Base-by-base conservation (phyloP, 2,797 vertebrate genomes). In the Vipera latastei region DNA sequence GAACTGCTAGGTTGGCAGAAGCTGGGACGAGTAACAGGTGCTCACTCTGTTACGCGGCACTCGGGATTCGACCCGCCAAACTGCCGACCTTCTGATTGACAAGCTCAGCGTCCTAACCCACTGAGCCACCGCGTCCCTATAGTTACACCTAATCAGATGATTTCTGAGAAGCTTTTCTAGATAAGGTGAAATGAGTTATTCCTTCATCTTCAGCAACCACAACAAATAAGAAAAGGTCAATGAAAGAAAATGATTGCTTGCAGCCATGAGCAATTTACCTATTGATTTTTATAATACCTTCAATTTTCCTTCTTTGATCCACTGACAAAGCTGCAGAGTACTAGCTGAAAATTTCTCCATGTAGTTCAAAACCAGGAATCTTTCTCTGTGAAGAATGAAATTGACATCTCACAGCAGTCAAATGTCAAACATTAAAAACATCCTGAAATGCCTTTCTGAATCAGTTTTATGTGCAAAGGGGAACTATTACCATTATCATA, bases 341-440 rank as follows among this genome's bases (percentile, higher is more conserved):
- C 98, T 96, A 83, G 97, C 96, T 13, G 98, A 97, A 55, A 98
- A 97, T 96, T 98, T 98, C 95, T 98, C 98, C 97, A 97, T 98
- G 92, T 99, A 99, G 95, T 98, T 98, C 3, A 99, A 95, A 86
- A 99, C 98, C n/a, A 98, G 94, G 94, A 99, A 99, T 93, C 99
- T 98, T 94, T 99, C 99, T 95, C 99, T 98, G 92, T 48, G 83
- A 91, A 92, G 92, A 96, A 85, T 93, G 96, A 25, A 96, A 91
- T 3, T 32, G 88, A 85, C 57, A 94, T 92, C 94, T 85, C 93
- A 93, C 28, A 8, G 78, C 44, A 83, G 73, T 83, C 20, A 83
- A 48, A 83, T 11, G 20, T 92, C n/a, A 92, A 59, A 20, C 65
- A 57, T 38, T 88, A 63, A 91, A 73, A 18, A 2, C 56, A 65